Evolutionary conservation across 2,888 invertebrate species (phyloP).

Genomic region (Zygogramma bicolorata): DNA sequence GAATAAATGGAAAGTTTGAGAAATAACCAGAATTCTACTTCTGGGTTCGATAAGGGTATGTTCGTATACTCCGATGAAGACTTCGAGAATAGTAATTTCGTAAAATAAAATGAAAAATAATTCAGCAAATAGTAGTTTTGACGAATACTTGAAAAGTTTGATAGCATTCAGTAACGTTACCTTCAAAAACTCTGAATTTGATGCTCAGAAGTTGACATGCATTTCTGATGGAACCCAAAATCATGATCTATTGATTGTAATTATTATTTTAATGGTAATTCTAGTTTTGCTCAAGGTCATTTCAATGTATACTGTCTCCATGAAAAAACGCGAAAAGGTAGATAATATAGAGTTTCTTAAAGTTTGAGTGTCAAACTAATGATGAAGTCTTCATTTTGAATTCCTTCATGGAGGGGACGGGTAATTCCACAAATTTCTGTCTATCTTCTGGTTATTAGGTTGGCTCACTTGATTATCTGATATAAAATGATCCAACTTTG

Average conservation of each 20-base stretch:
- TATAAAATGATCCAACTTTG: no score
- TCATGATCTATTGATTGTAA: not conserved
- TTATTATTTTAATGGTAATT: not conserved
- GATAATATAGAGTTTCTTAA: not conserved
- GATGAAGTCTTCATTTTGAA: not conserved
- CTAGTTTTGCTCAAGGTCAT: not conserved
- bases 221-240: not conserved
- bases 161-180: not conserved
- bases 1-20: slow-evolving; percentile 23
- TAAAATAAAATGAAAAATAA: no score
- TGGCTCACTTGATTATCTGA: no score
- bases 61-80: slow-evolving; percentile 25
- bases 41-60: slow-evolving; percentile 18
- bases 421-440: no score
- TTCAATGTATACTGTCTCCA: not conserved
- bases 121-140: slow-evolving; percentile 23
- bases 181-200: not conserved
- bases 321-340: not conserved
- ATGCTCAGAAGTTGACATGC: not conserved
- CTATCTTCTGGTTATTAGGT: no score
- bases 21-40: slow-evolving; percentile 10
- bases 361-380: not conserved
- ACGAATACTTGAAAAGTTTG: slow-evolving; percentile 17
- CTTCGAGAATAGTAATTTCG: slow-evolving; percentile 21
- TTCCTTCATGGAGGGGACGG: no score